A percentile compares a stretch with the other conserved stretches of the same genome.
Conservation (phyloP, 2,797 vertebrate species). For the Muraenolepis orangiensis region DNA sequence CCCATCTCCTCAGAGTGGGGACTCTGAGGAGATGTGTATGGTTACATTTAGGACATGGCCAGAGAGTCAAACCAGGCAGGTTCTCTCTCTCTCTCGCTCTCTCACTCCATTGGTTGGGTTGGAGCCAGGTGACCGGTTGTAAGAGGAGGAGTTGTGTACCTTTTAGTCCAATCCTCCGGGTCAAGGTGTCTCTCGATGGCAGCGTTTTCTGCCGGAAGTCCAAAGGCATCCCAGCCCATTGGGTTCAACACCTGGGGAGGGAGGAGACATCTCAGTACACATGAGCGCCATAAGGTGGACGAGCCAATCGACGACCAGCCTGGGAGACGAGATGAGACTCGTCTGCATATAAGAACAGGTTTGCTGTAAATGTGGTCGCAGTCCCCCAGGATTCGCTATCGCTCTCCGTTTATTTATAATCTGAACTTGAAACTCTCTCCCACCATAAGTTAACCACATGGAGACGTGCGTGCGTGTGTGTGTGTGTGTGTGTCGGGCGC, state of each 20-base stretch:
- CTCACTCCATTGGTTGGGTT: neutral
- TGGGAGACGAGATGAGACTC: neutral
- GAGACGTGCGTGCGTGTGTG: neutral
- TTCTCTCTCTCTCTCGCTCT: neutral
- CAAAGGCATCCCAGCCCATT: slow-evolving; percentile 99
- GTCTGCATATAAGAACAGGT: neutral
- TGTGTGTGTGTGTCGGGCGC: too few relatives aligned
- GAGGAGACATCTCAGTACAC: neutral
- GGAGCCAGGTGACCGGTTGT: neutral
- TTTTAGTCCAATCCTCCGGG: slow-evolving; percentile 90
- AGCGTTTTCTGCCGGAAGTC: slow-evolving; percentile 95
- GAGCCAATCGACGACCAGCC: neutral
- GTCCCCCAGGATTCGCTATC: neutral
- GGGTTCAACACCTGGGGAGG: slow-evolving; percentile 88
- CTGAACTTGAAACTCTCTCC: neutral
- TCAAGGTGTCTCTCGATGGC: slow-evolving; percentile 88
- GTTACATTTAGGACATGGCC: too few relatives aligned
- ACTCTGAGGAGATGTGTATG: too few relatives aligned
- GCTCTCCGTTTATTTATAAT: neutral
- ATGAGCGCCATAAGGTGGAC: neutral
- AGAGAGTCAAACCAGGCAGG: neutral
- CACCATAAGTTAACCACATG: neutral
- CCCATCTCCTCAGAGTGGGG: too few relatives aligned
- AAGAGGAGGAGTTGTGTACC: slow-evolving; percentile 59
- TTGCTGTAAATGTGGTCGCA: neutral